Evolutionary conservation across 2,113 vertebrate species (phyloP).

Genomic region (Eptesicus fuscus): DNA sequence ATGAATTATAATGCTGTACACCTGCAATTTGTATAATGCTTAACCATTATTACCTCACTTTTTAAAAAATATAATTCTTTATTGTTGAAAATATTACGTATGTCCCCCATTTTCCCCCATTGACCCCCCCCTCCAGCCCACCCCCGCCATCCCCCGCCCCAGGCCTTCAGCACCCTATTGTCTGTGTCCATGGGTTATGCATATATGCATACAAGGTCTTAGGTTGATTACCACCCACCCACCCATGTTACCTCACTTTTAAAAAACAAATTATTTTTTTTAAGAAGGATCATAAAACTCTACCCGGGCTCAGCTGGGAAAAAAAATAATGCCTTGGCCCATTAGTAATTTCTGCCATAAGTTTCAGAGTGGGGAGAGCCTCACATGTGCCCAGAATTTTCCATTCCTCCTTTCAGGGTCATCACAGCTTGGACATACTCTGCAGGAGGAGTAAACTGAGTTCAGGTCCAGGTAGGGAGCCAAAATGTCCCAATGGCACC

Average conservation of each 20-base stretch:
- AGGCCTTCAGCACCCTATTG: too few relatives aligned
- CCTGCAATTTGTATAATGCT: not conserved
- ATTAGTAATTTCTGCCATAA: not conserved
- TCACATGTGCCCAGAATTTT: not conserved
- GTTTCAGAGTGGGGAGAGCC: not conserved
- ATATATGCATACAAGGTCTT: too few relatives aligned
- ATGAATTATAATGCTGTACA: not conserved
- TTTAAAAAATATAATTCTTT: not conserved
- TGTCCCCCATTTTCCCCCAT: too few relatives aligned
- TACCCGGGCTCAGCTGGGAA: not conserved
- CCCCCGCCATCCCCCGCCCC: too few relatives aligned
- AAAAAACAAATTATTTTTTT: not conserved
- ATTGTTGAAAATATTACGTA: too few relatives aligned
- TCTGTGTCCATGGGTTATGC: too few relatives aligned
- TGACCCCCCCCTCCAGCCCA: too few relatives aligned
- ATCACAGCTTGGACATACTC: not conserved
- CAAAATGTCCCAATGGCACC: not conserved
- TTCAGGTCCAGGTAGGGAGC: not conserved
- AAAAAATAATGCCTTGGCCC: not conserved
- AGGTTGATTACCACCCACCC: too few relatives aligned
- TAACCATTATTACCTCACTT: not conserved
- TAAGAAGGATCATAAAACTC: not conserved
- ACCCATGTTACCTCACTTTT: not conserved
- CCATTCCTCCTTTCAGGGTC: not conserved
- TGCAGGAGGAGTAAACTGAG: not conserved